Evolutionary conservation across 2,888 invertebrate species (phyloP).

Genomic region (Deladenus siricidicola): DNA sequence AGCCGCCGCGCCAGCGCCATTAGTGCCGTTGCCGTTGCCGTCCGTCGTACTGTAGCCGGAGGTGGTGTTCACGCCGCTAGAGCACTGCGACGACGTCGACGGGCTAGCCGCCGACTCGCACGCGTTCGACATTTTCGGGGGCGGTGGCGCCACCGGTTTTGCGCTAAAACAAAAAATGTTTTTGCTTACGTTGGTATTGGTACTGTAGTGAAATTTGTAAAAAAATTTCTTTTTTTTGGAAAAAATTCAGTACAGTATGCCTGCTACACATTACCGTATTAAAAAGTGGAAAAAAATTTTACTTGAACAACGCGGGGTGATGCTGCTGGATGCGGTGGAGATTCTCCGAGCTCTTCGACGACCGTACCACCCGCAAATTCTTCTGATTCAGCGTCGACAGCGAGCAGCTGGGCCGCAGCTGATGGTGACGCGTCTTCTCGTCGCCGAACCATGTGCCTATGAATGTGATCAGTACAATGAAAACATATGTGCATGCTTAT

Average conservation of each 20-base stretch:
- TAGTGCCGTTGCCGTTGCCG: not conserved
- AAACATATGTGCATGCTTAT: too few species aligned
- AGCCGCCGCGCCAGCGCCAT: too few species aligned
- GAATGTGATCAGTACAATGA: too few species aligned
- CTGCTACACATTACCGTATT: too few species aligned
- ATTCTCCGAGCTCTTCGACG: conserved; percentile 46
- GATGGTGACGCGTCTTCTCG: conserved; percentile 22
- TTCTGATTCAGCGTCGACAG: conserved; percentile 40
- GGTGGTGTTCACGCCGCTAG: not conserved
- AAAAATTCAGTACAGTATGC: not conserved
- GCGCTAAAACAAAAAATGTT: not conserved
- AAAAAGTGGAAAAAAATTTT: too few species aligned
- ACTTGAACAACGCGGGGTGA: not conserved
- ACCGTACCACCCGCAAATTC: conserved; percentile 25
- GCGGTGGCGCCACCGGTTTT: not conserved
- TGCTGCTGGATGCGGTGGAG: conserved; percentile 33
- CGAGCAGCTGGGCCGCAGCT: conserved; percentile 40
- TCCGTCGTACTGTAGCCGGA: not conserved
- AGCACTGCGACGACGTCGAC: not conserved
- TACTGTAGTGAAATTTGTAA: not conserved
- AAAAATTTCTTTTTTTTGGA: not conserved
- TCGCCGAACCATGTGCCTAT: conserved; percentile 43
- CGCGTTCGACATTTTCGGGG: not conserved
- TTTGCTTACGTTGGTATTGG: too few species aligned
- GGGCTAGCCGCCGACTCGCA: not conserved